Base-by-base conservation (phyloP, 2,888 invertebrate species). In the Andrena chrysosceles region DNA sequence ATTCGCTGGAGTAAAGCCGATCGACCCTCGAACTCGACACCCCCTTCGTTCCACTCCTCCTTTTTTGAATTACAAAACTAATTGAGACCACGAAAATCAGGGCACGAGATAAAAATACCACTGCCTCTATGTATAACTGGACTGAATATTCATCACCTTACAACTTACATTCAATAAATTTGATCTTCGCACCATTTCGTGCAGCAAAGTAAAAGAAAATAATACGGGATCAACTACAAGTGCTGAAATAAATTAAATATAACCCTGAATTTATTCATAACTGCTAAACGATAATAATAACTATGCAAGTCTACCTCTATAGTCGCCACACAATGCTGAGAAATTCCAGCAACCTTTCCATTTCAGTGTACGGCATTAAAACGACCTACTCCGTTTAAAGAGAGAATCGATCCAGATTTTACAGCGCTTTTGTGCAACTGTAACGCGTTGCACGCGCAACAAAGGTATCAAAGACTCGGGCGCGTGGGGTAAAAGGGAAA, bases 401-500 rank as follows among this genome's bases (percentile, higher is more conserved):
- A 49, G 20, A 63, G 23, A 33, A 52, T 52, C 33, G 20, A 63
- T 52, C 16, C 23, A 33, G 60, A 60, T 49, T 62, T 71, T 26
- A 13, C 33, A 63, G 23, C 54, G 26, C n/a, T 56, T 31, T 62
- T 13, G 35, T 31, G 49, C 52, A 10, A n/a, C 16, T 16, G 52
- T 35, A 20, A 52, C 23, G 13, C 48, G 31, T 33, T 20, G 33
- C 23, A 20, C 20, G 13, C 23, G 63, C 59, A 59, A 48, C 31
- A 26, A 48, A 23, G 35, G 64, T 20, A 31, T 4, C 35, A 31
- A 42, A 29, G 31, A 42, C 48, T 10, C 23, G 42, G 4, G 48
- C 26, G 52, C 52, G 33, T 23, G 74, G 49, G 42, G 69, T 64
- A 79, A 70, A 76, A 66, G 62, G 75, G 16, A 33, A 35, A 66